phyloP scores from a whole-genome alignment of 2,888 invertebrate genomes.

The Lottia scabra region DNA sequence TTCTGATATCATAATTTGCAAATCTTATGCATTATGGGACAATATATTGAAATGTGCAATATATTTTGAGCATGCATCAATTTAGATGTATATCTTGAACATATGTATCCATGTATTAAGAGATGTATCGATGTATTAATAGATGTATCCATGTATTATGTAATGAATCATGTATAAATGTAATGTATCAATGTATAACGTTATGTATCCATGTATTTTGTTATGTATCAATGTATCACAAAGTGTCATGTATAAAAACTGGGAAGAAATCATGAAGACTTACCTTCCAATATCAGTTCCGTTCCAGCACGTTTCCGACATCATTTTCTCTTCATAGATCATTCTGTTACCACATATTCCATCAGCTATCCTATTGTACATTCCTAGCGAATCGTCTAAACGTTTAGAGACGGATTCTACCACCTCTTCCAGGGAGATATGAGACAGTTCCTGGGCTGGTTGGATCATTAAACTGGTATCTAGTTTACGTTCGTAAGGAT shows the following conservation, averaged over 20 bases:
- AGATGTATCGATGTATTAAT: too few relatives aligned
- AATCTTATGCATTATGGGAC: too few relatives aligned
- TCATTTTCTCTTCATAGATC: slow-evolving; percentile 52
- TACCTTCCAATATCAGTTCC: slow-evolving; percentile 45
- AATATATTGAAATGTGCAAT: too few relatives aligned
- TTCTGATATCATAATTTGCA: too few relatives aligned
- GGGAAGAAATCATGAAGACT: slow-evolving; percentile 8
- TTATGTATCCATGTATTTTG: not conserved
- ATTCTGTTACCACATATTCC: slow-evolving; percentile 39
- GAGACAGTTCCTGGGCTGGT: slow-evolving; percentile 17
- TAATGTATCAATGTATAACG: too few relatives aligned
- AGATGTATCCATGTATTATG: too few relatives aligned
- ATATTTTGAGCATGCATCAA: too few relatives aligned
- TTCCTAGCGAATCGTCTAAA: slow-evolving; percentile 42
- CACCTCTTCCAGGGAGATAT: slow-evolving; percentile 26
- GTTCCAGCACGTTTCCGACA: slow-evolving; percentile 63
- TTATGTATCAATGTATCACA: too few relatives aligned
- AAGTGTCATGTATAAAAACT: not conserved
- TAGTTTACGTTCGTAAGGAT: slow-evolving; percentile 1
- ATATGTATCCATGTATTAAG: not conserved
- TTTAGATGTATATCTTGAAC: not conserved
- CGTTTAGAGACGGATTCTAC: slow-evolving; percentile 31
- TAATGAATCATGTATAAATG: too few relatives aligned
- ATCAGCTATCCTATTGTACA: slow-evolving; percentile 47
- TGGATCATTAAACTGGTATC: slow-evolving; percentile 5